Evolutionary conservation across 2,113 vertebrate species (phyloP).

Genomic region (Leuciscus idus): DNA sequence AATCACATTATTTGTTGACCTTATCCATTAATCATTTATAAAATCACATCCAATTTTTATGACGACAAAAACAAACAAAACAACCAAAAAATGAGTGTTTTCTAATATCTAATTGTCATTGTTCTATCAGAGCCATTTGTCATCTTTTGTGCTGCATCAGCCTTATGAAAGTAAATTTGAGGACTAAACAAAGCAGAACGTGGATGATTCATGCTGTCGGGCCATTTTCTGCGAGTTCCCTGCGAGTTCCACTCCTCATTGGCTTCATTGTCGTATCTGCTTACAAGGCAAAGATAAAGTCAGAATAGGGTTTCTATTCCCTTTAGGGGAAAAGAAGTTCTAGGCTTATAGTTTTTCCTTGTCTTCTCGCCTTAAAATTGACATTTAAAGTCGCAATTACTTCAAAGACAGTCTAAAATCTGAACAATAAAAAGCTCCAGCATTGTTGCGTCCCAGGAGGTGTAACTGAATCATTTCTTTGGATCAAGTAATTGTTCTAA

Average conservation of each 20-base stretch:
- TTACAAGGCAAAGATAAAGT: conserved; percentile 42
- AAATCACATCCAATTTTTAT: background rate
- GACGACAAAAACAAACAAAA: conserved; percentile 2
- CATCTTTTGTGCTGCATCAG: conserved; percentile 25
- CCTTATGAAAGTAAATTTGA: conserved; percentile 24
- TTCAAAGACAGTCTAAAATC: conserved; percentile 2
- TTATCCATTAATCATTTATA: background rate
- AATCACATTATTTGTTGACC: background rate
- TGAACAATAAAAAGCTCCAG: background rate
- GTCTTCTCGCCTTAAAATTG: conserved; percentile 12
- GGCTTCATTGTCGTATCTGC: conserved; percentile 32
- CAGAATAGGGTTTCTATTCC: conserved; percentile 29
- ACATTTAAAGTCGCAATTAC: conserved; percentile 32
- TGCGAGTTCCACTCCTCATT: conserved; percentile 8
- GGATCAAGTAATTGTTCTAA: conserved; percentile 15
- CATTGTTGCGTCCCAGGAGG: background rate
- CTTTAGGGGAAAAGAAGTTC: background rate
- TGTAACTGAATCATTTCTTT: background rate
- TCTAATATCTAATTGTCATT: conserved; percentile 18
- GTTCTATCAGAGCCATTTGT: conserved; percentile 11
- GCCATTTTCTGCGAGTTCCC: background rate
- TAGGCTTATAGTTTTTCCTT: conserved; percentile 1
- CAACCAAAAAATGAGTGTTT: background rate
- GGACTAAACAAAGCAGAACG: conserved; percentile 33
- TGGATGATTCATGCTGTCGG: background rate